phyloP scores from a whole-genome alignment of 1,140 invertebrate genomes.

The Micrasema longulum region DNA sequence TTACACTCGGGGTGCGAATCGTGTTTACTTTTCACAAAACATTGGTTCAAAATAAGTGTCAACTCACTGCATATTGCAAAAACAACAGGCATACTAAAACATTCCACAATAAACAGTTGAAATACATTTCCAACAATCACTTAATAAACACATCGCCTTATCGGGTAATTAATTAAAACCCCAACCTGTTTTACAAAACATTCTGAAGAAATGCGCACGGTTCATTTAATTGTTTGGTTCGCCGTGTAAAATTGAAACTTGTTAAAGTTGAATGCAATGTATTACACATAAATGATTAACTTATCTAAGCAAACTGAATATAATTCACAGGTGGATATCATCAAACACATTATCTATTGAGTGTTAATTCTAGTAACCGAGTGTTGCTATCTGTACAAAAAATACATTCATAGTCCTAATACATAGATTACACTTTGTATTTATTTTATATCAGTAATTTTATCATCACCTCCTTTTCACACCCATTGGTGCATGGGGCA shows the following conservation, averaged over 20 bases:
- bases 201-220: background rate
- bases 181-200: slow-evolving; percentile 28
- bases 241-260: background rate
- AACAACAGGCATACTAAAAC: no score
- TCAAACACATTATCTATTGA: slow-evolving; percentile 1
- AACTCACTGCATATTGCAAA: no score
- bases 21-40: no score
- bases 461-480: no score
- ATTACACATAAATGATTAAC: background rate
- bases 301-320: no score
- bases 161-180: slow-evolving; percentile 21
- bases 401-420: no score
- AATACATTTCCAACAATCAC: background rate
- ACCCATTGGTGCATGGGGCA: no score
- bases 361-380: background rate
- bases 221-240: background rate
- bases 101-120: background rate
- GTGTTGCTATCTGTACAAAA: no score
- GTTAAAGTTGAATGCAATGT: background rate
- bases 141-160: background rate
- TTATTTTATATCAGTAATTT: no score
- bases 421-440: no score
- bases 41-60: no score
- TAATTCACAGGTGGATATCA: background rate
- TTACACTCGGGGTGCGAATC: no score